phyloP scores from a whole-genome alignment of 1,140 invertebrate genomes.

The Drosophila teissieri region DNA sequence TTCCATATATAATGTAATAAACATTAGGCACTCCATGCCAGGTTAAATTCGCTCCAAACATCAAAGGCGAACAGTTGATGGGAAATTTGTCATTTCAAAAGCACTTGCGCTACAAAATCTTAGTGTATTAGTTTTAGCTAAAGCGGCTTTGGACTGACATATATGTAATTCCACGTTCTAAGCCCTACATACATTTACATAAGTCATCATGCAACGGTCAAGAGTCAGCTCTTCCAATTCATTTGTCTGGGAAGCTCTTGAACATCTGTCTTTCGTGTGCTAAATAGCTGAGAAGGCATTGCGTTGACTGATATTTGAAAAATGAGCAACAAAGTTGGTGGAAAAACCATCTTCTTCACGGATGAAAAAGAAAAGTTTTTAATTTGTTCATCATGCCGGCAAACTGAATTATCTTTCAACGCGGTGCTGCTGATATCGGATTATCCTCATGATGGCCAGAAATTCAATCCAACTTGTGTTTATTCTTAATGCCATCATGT shows the following conservation, averaged over 20 bases:
- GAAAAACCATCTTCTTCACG: neutral
- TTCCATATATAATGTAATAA: constrained; percentile 52
- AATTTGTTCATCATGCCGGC: constrained; percentile 60
- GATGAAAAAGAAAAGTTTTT: constrained; percentile 54
- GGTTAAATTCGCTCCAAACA: constrained; percentile 15
- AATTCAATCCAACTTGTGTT: constrained; percentile 26
- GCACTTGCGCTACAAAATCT: constrained; percentile 1
- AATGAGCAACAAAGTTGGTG: neutral
- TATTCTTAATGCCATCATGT: constrained; percentile 45
- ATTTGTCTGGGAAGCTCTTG: constrained; percentile 26
- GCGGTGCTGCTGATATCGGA: constrained; percentile 34
- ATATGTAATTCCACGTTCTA: constrained; percentile 5
- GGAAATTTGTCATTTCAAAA: constrained; percentile 8
- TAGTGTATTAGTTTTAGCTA: constrained; percentile 2
- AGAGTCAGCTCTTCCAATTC: constrained; percentile 19
- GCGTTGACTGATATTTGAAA: neutral
- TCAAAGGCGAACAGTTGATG: constrained; percentile 50
- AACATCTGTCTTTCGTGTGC: neutral
- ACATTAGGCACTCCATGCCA: constrained; percentile 36
- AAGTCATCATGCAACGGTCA: constrained; percentile 15
- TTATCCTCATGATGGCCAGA: constrained; percentile 22
- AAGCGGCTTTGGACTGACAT: constrained; percentile 2
- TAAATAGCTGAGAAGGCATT: constrained; percentile 1
- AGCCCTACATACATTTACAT: constrained; percentile 17
- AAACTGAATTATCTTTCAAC: constrained; percentile 60